Evolutionary conservation across 2,797 vertebrate genomes (phyloP).

Genomic region (Mormyrops boulengeri): DNA sequence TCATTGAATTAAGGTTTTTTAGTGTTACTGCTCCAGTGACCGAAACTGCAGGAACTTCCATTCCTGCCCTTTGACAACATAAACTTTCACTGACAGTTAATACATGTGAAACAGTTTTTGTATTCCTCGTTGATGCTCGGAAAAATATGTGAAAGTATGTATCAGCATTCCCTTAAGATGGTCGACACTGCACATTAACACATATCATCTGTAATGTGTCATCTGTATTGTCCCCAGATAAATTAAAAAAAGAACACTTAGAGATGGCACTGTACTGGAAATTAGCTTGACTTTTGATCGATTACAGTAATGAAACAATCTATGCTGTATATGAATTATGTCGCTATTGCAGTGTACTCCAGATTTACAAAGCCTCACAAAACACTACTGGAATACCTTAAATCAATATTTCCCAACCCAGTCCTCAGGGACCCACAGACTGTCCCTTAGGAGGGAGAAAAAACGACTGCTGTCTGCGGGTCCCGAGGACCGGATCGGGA

Average conservation of each 20-base stretch:
- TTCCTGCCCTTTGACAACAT: background rate
- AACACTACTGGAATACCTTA: background rate
- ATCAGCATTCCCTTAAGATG: background rate
- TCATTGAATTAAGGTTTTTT: background rate
- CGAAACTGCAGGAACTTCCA: background rate
- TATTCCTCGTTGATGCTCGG: background rate
- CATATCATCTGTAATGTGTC: background rate
- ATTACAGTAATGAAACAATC: background rate
- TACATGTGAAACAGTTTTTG: background rate
- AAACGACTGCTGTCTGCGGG: background rate
- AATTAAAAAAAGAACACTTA: background rate
- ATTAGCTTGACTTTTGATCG: background rate
- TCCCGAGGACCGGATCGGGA: background rate
- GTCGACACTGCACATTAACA: background rate
- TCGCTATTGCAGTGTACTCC: background rate
- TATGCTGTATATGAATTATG: constrained; percentile 10
- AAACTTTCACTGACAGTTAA: background rate
- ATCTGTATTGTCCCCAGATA: background rate
- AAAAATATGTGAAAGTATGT: background rate
- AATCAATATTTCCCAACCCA: background rate
- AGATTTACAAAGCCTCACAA: background rate
- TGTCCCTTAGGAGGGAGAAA: background rate
- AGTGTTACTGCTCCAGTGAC: background rate
- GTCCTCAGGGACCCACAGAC: background rate
- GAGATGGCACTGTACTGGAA: background rate